Base-by-base conservation (phyloP, 2,113 vertebrate genomes). In the Pipa parva region DNA sequence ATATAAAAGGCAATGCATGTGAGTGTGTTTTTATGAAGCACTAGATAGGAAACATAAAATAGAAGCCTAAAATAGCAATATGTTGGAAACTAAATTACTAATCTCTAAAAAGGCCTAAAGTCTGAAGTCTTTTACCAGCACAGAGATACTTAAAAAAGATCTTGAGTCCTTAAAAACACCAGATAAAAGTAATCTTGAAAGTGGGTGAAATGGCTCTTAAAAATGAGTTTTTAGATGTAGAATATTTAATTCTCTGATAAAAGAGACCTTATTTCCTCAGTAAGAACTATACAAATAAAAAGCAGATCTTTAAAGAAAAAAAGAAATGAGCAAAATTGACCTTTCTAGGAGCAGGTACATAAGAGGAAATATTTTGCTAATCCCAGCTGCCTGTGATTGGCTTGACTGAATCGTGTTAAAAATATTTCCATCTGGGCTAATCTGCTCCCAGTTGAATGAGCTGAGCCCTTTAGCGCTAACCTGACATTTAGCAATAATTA, bases 401-500 rank as follows among this genome's bases (percentile, higher is more conserved):
- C 82, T 84, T 83, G 85, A 85, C 78, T 82, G 83, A 82, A 78
- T 76, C 76, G 84, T 91, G 90, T 88, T 88, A 90, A 91, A 92
- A 92, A 92, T 92, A 90, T 92, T 90, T 93, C 90, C 88, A 89
- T 90, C 90, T 89, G 89, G 88, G 85, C 89, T 93, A 93, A 93
- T 93, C 91, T 92, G 86, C 86, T 90, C 88, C 89, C 89, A 91
- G 89, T 88, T 90, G 89, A 88, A 89, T 89, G 90, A 91, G 87
- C 83, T 55, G 83, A 90, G 89, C 87, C 91, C 87, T 90, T 91
- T 89, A 82, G 87, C 88, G 91, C 91, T 92, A 92, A 92, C 87
- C 90, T 93, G 91, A 93, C 91, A 93, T 93, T 93, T 93, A 91
- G 90, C 90, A 91, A 93, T 92, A 93, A 93, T 93, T 93, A 93